A percentile compares a stretch with the other conserved stretches of the same genome.
These are phyloP conservation scores for Sebastes hopkinsi DNA, from an alignment of 2,797 vertebrate genomes.

Conservation along the genomic window DNA sequence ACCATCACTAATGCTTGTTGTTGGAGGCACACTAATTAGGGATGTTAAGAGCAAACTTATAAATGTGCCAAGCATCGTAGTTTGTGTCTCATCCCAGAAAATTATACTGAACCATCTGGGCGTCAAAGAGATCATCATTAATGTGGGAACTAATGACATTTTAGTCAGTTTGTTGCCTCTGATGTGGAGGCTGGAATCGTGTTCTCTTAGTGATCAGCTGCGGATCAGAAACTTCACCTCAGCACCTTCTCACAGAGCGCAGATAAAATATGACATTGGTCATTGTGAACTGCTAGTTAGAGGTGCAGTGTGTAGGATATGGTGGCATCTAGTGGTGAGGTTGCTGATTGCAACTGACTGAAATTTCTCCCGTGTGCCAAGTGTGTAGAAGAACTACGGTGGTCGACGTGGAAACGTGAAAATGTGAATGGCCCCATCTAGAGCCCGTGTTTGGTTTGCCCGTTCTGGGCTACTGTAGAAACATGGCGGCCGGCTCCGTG, in stretches of 20 bases:
- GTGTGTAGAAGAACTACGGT: no score
- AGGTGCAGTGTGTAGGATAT: not conserved
- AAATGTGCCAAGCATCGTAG: constrained; percentile 45
- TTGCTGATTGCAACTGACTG: no score
- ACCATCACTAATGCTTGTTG: constrained; percentile 37
- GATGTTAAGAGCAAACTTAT: constrained; percentile 41
- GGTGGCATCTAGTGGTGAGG: no score
- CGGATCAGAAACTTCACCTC: not conserved
- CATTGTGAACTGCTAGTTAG: not conserved
- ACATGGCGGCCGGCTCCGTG: no score
- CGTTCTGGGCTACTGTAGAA: no score
- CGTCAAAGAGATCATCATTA: constrained; percentile 41
- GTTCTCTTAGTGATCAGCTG: constrained; percentile 21
- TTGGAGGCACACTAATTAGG: constrained; percentile 49
- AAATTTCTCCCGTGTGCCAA: no score
- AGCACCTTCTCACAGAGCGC: not conserved
- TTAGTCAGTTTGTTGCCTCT: constrained; percentile 38
- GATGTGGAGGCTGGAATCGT: constrained; percentile 17
- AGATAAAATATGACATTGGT: not conserved
- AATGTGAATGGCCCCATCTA: no score
- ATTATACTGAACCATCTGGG: constrained; percentile 52
- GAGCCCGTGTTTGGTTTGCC: no score
- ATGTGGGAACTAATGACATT: constrained; percentile 46
- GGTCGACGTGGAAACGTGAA: no score
- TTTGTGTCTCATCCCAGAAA: constrained; percentile 48